Evolutionary conservation across 2,113 vertebrate species (phyloP), one percentile per base, ranked within the genome.

Genomic region (Corythoichthys intestinalis): DNA sequence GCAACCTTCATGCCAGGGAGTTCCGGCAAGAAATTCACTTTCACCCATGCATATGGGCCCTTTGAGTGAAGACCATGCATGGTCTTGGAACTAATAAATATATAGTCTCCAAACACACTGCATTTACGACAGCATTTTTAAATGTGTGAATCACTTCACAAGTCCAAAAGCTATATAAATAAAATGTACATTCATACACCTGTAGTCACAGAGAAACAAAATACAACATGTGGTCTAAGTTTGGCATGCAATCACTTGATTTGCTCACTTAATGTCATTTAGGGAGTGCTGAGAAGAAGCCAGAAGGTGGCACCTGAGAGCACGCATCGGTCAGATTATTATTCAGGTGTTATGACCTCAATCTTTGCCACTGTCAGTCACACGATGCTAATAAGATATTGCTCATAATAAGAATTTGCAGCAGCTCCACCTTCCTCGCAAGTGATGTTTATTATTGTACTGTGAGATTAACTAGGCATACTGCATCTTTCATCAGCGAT

Each of bases 191-290:
- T 54, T 8, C 10, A 2, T 54, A 54, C 7, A 34, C 10, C 9
- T 34, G 53, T 10, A 56, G 10, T 56, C 11, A 28, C 48, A 12
- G 10, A 34, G 1, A 56, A 35, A 34, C 9, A 13, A 12, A 10
- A 54, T 8, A 11, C 2, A 54, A 28, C 8, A 28, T 20, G 4
- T 4, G 28, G 34, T 6, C 37, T 12, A 14, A 37, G 11, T 2
- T 13, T 37, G 2, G 10, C 5, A 14, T 14, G 13, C 2, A 46
- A 85, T 78, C 77, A 67, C 61, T 57, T 64, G 28, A 72, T 79
- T 80, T 65, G 17, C 85, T 86, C 47, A 56, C 79, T 72, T 70
- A 78, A 85, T 84, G 80, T 65, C 70, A 78, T 83, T 80, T 75
- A 73, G 76, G 77, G 71, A 82, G 74, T 63, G 49, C 57, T 47